Percentiles rank a stretch among this genome's conserved stretches.
phyloP scores from a whole-genome alignment of 2,888 invertebrate genomes.

The Siphlonurus alternatus region DNA sequence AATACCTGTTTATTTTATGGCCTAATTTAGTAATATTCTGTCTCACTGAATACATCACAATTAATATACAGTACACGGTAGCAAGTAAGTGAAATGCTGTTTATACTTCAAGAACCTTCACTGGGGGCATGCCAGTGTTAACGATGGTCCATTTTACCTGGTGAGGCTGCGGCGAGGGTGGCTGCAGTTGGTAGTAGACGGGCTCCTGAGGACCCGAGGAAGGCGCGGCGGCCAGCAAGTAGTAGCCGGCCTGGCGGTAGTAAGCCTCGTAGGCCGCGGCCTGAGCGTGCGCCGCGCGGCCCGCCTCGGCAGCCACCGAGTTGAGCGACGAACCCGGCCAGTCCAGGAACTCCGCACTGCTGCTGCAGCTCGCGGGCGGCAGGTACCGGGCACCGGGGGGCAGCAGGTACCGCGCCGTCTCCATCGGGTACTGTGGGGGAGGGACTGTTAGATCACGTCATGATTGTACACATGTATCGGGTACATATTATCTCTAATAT shows the following conservation, averaged over 20 bases:
- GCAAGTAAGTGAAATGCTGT: too few species aligned
- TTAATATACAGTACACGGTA: too few species aligned
- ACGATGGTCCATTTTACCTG: too few species aligned
- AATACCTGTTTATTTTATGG: too few species aligned
- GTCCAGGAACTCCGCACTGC: not conserved
- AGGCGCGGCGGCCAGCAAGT: not conserved
- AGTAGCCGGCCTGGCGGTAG: not conserved
- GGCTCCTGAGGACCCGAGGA: not conserved
- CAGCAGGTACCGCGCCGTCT: not conserved
- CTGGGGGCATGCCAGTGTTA: too few species aligned
- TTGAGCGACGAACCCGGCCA: not conserved
- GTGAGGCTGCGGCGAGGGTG: not conserved
- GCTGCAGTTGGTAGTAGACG: conserved; percentile 1
- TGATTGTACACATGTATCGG: too few species aligned
- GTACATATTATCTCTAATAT: too few species aligned
- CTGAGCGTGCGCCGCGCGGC: not conserved
- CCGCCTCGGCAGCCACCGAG: not conserved
- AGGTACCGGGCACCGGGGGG: not conserved
- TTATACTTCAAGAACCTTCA: too few species aligned
- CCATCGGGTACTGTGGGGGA: not conserved
- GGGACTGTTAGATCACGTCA: too few species aligned
- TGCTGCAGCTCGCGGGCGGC: not conserved
- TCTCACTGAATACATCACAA: too few species aligned
- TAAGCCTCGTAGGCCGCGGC: not conserved
- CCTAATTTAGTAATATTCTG: too few species aligned